Conservation (phyloP, 2,797 vertebrate species). For the Rallus crepitans region DNA sequence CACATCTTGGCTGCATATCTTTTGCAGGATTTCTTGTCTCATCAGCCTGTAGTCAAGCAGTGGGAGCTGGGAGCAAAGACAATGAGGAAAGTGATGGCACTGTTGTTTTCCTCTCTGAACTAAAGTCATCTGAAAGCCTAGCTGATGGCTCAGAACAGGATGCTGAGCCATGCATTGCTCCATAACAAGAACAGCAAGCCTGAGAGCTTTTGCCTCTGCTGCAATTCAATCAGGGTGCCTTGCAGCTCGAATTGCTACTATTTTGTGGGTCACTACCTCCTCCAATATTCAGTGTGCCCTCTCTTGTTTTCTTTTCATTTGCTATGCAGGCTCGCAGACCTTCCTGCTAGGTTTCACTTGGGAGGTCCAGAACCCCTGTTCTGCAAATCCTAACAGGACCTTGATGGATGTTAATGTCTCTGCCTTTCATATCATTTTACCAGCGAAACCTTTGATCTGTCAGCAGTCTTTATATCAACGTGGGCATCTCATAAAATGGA, state of each 20-base stretch:
- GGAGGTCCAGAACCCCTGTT: conserved; percentile 88
- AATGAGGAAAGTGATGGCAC: not conserved
- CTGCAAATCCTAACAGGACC: conserved; percentile 90
- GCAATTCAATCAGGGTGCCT: conserved; percentile 65
- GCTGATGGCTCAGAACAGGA: not conserved
- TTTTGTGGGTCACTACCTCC: conserved; percentile 84
- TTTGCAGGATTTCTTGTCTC: not conserved
- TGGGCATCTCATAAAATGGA: conserved; percentile 48
- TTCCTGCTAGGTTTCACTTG: conserved; percentile 88
- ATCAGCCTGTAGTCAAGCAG: not conserved
- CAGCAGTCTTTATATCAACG: conserved; percentile 81
- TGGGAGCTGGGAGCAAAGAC: conserved; percentile 34
- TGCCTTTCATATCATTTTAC: conserved; percentile 92
- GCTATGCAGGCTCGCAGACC: conserved; percentile 77
- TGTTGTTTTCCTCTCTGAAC: not conserved
- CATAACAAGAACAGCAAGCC: not conserved
- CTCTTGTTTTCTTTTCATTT: conserved; percentile 78
- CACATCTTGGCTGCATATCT: not conserved
- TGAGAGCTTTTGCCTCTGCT: conserved; percentile 35
- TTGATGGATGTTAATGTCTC: conserved; percentile 91
- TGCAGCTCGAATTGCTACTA: conserved; percentile 72
- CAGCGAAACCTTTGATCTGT: conserved; percentile 89
- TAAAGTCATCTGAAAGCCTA: not conserved
- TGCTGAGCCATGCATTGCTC: not conserved
- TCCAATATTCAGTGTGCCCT: conserved; percentile 79